These are phyloP conservation scores for Bombus difficillimus DNA, from an alignment of 1,140 invertebrate genomes.

Conservation along the genomic window DNA sequence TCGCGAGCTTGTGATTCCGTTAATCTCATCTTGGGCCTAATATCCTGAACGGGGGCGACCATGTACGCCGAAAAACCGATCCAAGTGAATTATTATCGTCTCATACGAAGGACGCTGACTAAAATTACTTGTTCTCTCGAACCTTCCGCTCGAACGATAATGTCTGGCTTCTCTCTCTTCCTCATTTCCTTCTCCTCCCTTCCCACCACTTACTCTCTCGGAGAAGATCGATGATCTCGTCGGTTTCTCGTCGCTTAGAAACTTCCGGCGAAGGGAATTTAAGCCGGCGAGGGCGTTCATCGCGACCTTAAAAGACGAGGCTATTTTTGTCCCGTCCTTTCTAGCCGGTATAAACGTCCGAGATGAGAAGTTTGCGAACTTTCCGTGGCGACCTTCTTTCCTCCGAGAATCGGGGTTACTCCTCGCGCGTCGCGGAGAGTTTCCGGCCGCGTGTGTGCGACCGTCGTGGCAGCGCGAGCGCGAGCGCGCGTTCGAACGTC, in stretches of 20 bases:
- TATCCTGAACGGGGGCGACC: conserved; percentile 1
- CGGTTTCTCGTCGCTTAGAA: conserved; percentile 28
- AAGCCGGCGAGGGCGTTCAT: conserved; percentile 44
- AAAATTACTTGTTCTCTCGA: conserved; percentile 41
- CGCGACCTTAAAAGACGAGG: conserved; percentile 61
- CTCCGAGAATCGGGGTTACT: conserved; percentile 22
- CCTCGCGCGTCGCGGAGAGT: not conserved
- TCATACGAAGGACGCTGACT: conserved; percentile 32
- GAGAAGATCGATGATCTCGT: conserved; percentile 56
- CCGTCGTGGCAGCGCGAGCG: not conserved
- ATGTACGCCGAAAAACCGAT: conserved; percentile 23
- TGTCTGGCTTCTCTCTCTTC: not conserved
- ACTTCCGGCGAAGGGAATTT: conserved; percentile 50
- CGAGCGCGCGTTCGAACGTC: conserved; percentile 11
- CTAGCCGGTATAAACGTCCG: conserved; percentile 43
- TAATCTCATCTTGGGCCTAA: conserved; percentile 43
- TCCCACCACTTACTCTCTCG: not conserved
- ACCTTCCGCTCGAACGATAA: conserved; percentile 52
- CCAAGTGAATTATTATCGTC: conserved; percentile 55
- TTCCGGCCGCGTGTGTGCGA: not conserved
- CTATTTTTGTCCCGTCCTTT: conserved; percentile 58
- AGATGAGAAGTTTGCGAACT: conserved; percentile 54
- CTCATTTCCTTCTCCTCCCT: not conserved
- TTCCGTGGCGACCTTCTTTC: conserved; percentile 31
- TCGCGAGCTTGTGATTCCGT: not conserved